A percentile compares a stretch with the other conserved stretches of the same genome.
Evolutionary conservation across 1,140 invertebrate species (phyloP).

Genomic region (Drosophila takahashii): DNA sequence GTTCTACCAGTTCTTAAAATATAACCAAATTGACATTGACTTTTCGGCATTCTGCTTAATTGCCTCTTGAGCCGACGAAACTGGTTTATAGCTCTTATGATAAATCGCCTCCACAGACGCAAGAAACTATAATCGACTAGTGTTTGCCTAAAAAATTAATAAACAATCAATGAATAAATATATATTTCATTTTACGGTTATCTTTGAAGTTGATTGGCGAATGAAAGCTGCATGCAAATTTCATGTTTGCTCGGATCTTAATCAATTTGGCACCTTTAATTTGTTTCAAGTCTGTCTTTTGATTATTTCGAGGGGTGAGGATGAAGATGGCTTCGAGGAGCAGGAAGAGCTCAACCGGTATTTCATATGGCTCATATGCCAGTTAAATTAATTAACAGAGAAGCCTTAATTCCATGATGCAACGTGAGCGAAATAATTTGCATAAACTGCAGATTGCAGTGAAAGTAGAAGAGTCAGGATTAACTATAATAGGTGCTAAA

Average conservation of each 20-base stretch:
- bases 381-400: conserved; percentile 45
- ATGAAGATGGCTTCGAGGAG: conserved; percentile 1
- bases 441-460: conserved; percentile 1
- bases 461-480: background rate
- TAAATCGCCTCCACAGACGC: conserved; percentile 11
- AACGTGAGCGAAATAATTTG: conserved; percentile 14
- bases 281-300: conserved; percentile 23
- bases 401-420: conserved; percentile 55
- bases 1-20: conserved; percentile 6
- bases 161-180: conserved; percentile 40
- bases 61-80: conserved; percentile 24
- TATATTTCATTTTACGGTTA: conserved; percentile 34
- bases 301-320: conserved; percentile 1
- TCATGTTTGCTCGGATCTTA: conserved; percentile 43
- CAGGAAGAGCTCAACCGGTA: conserved; percentile 39
- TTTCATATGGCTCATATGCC: conserved; percentile 15
- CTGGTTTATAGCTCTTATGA: conserved; percentile 39
- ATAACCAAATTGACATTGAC: conserved; percentile 51
- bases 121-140: conserved; percentile 5
- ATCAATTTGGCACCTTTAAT: conserved; percentile 72
- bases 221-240: conserved; percentile 41
- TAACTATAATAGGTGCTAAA: background rate
- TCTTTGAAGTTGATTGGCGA: conserved; percentile 11
- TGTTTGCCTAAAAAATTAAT: conserved; percentile 44
- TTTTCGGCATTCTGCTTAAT: conserved; percentile 21